phyloP scores from a whole-genome alignment of 2,113 vertebrate species.

The Clarias batrachus region DNA sequence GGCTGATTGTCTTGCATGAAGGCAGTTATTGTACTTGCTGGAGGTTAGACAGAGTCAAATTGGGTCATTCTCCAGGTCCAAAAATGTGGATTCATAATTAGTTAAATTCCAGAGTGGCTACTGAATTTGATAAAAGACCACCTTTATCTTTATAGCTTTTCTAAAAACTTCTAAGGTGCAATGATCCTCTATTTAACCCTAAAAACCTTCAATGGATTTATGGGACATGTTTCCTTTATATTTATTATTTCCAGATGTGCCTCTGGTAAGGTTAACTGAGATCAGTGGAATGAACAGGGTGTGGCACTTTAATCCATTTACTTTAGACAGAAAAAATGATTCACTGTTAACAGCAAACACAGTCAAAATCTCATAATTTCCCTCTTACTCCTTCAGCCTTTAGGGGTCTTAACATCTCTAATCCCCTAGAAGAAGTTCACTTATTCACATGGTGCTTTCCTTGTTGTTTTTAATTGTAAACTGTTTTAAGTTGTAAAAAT shows the following conservation, averaged over 20 bases:
- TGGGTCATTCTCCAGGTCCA: neutral
- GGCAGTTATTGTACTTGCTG: neutral
- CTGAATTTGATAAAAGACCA: constrained; percentile 65
- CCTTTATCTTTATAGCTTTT: constrained; percentile 68
- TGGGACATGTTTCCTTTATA: constrained; percentile 57
- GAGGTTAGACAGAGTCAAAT: neutral
- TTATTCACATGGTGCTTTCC: neutral
- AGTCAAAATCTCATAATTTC: constrained; percentile 7
- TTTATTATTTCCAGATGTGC: constrained; percentile 77
- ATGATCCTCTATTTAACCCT: constrained; percentile 53
- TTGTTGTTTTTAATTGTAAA: neutral
- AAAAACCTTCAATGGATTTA: constrained; percentile 69
- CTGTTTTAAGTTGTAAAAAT: neutral
- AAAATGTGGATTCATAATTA: constrained; percentile 47
- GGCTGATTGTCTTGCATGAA: constrained; percentile 12
- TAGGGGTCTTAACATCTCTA: constrained; percentile 5
- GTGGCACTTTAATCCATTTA: constrained; percentile 37
- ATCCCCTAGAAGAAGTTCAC: constrained; percentile 3
- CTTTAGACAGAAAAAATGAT: constrained; percentile 31
- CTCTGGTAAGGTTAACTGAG: constrained; percentile 40
- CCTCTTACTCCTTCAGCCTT: neutral
- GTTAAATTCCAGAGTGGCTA: constrained; percentile 46
- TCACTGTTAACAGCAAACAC: constrained; percentile 17
- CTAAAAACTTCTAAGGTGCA: constrained; percentile 62
- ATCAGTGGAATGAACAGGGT: constrained; percentile 43